phyloP scores from a whole-genome alignment of 2,113 vertebrate genomes.

The Pampusana beccarii region DNA sequence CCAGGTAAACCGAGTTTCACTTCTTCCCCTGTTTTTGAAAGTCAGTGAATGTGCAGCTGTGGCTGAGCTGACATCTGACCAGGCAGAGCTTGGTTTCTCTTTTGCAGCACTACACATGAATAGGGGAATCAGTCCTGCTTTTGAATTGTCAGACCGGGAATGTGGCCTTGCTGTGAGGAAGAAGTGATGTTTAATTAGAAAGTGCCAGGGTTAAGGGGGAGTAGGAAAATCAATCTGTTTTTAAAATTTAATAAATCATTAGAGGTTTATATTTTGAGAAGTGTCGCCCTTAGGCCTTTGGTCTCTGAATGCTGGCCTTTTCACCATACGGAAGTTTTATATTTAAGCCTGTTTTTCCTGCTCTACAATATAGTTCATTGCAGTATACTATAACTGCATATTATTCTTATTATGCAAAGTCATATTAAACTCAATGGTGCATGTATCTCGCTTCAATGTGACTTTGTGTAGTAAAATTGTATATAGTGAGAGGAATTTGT shows the following conservation, averaged over 20 bases:
- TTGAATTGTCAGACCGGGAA: background rate
- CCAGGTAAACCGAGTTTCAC: background rate
- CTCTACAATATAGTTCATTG: background rate
- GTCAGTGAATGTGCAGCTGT: accelerated
- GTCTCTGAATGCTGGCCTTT: background rate
- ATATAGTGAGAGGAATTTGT: constrained; percentile 60
- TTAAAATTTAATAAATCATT: background rate
- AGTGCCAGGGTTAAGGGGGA: background rate
- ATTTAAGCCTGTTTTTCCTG: constrained; percentile 15
- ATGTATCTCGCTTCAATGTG: constrained; percentile 72
- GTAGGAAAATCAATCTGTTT: background rate
- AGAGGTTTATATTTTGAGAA: background rate
- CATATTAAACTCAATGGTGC: constrained; percentile 67
- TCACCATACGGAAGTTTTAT: background rate
- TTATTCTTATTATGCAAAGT: constrained; percentile 65
- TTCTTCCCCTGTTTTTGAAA: background rate
- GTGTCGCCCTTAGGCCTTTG: background rate
- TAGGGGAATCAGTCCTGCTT: background rate
- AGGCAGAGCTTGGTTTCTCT: background rate
- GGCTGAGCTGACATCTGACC: background rate
- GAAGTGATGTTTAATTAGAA: background rate
- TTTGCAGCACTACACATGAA: background rate
- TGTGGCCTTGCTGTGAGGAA: background rate
- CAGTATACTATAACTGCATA: constrained; percentile 10
- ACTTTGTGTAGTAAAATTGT: constrained; percentile 74